Evolutionary conservation across 1,140 invertebrate genomes (phyloP), one percentile per base, ranked within the genome.

Genomic region (Cecropterus lyciades): DNA sequence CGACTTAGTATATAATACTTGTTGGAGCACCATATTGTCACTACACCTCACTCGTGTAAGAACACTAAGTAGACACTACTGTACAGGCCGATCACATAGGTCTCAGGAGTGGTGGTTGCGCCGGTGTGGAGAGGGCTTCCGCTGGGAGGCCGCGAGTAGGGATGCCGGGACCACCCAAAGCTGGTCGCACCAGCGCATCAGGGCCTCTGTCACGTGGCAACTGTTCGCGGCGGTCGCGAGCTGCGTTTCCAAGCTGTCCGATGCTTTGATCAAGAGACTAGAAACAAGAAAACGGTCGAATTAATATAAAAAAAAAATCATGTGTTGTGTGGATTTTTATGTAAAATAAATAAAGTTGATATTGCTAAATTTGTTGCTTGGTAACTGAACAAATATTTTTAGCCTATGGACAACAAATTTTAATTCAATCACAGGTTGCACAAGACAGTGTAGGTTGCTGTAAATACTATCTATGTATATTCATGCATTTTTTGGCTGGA

Each of bases 171-270:
- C 96, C 56, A 94, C 93, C 95, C 97, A 98, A 9, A 98, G 91
- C 62, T 94, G 93, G 27, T 97, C 94, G 51, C 92, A 93, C 80
- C 95, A 95, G 42, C 94, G 94, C 77, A 98, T 95, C 53, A 98
- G 79, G 43, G 95, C 95, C 81, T 96, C 96, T 1, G 97, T 97
- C 17, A 98, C 94, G 79, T 95, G 95, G 80, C 96, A 97, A 62
- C 96, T 97, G 70, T 96, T 94, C 2, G 96, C 96, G 1, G 97
- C 97, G 85, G 97, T 95, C 49, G 95, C 95, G 3, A 98, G 93
- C 91, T 98, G 96, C 4, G 95, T 95, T 76, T 93, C 93, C 65
- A 95, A 89, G 67, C 93, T 94, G 60, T 93, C 95, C 77, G 83
- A 93, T 80, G 64, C 89, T 81, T 85, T 93, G 77, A 91, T 94